A percentile compares a stretch with the other conserved stretches of the same genome.
Evolutionary conservation across 30 jellyfish, hydroid and myxozoan genomes (phyloP).

Genomic region (Nemopilema nomurai): DNA sequence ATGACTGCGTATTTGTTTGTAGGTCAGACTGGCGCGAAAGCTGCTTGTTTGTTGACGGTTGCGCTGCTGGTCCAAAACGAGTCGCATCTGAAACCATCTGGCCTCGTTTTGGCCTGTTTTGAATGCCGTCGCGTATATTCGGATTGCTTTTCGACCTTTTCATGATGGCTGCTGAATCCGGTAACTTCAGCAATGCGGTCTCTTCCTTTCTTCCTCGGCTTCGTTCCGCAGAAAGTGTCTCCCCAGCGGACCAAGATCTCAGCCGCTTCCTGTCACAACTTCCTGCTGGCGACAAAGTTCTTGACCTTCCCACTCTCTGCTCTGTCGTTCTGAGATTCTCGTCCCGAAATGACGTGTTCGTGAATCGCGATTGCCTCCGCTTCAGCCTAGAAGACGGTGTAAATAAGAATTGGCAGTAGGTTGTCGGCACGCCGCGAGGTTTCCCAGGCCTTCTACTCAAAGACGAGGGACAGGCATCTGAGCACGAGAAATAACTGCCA

Average conservation of each 20-base stretch:
- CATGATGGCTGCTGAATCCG: background rate
- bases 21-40: background rate
- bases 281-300: slow-evolving; percentile 10
- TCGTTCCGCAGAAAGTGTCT: background rate
- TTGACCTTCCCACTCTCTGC: background rate
- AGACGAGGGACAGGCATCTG: background rate
- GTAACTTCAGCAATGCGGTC: background rate
- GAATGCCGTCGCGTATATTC: background rate
- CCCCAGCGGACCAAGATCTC: slow-evolving; percentile 13
- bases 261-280: background rate
- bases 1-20: background rate
- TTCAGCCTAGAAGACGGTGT: background rate
- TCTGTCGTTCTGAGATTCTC: background rate
- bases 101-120: background rate
- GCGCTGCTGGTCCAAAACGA: too few species aligned
- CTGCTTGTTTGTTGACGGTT: background rate
- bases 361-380: background rate
- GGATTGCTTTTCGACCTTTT: background rate
- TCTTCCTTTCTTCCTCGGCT: background rate
- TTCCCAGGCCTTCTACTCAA: background rate
- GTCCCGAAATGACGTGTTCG: background rate
- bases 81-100: background rate
- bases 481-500: background rate
- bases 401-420: background rate
- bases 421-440: background rate